These are phyloP conservation scores for Andricus curvator DNA, from an alignment of 2,888 invertebrate genomes.

Conservation along the genomic window DNA sequence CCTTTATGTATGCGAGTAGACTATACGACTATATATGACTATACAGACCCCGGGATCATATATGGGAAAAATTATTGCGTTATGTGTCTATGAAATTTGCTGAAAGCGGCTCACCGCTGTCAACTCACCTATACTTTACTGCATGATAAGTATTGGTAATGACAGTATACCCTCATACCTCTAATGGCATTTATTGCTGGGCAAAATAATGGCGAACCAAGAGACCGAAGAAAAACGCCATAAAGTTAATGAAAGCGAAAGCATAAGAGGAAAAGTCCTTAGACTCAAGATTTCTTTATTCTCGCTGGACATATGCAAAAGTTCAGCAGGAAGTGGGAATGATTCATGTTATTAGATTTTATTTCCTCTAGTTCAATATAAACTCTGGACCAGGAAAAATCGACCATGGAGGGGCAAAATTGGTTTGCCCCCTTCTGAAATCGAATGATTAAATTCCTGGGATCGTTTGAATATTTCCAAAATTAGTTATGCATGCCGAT, in stretches of 20 bases:
- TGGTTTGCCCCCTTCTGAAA: too few species aligned
- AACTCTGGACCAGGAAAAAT: too few species aligned
- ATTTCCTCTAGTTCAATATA: too few species aligned
- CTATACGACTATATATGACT: background rate
- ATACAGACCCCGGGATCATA: background rate
- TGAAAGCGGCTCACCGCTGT: constrained; percentile 6
- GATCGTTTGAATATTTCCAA: too few species aligned
- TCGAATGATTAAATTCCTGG: too few species aligned
- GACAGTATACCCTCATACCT: constrained; percentile 17
- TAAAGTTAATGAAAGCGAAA: constrained; percentile 20
- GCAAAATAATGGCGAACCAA: constrained; percentile 31
- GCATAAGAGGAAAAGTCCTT: constrained; percentile 5
- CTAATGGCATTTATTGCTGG: constrained; percentile 17
- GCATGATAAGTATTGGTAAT: constrained; percentile 29
- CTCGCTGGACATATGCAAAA: background rate
- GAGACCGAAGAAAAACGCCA: background rate
- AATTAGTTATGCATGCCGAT: too few species aligned
- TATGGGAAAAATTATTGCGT: constrained; percentile 5
- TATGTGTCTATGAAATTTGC: constrained; percentile 29
- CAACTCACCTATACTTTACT: constrained; percentile 27
- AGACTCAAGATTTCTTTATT: background rate
- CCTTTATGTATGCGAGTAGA: background rate
- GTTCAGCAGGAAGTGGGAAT: background rate
- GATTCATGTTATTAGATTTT: background rate
- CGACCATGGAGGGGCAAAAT: too few species aligned